Percentiles rank a stretch among this genome's conserved stretches.
Conservation (phyloP, 2,113 vertebrate genomes). For the Indri indri region DNA sequence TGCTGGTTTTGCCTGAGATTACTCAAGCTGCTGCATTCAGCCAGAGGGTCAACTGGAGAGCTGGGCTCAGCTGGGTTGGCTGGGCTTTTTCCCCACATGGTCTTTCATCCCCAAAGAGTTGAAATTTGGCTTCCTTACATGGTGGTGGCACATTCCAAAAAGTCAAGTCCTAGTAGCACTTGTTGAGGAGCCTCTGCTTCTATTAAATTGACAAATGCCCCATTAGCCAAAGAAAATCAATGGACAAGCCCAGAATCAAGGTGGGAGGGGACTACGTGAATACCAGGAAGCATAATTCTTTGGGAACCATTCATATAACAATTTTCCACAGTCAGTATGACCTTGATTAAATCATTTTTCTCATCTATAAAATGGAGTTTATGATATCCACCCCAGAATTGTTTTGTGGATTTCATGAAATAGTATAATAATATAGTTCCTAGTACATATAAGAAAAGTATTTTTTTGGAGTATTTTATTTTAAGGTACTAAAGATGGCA, state of each 20-base stretch:
- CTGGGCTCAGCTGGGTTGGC: neutral
- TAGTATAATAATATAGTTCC: neutral
- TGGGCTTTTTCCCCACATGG: neutral
- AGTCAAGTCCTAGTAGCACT: neutral
- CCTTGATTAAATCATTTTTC: slow-evolving; percentile 17
- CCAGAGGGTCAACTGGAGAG: neutral
- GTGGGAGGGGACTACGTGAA: neutral
- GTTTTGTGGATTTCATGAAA: slow-evolving; percentile 13
- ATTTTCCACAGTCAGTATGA: neutral
- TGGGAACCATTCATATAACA: neutral
- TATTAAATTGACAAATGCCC: neutral
- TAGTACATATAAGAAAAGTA: neutral
- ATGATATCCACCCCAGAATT: neutral
- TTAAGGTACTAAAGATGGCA: neutral
- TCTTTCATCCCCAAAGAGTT: neutral
- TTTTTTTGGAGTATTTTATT: neutral
- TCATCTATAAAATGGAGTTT: neutral
- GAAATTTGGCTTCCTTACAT: neutral
- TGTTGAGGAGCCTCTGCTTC: neutral
- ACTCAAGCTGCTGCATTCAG: neutral
- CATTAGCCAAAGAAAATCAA: neutral
- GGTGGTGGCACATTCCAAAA: neutral
- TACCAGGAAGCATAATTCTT: neutral
- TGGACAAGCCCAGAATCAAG: neutral
- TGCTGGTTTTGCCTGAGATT: neutral